phyloP scores from a whole-genome alignment of 1,140 invertebrate genomes.

The Bombus impatiens region DNA sequence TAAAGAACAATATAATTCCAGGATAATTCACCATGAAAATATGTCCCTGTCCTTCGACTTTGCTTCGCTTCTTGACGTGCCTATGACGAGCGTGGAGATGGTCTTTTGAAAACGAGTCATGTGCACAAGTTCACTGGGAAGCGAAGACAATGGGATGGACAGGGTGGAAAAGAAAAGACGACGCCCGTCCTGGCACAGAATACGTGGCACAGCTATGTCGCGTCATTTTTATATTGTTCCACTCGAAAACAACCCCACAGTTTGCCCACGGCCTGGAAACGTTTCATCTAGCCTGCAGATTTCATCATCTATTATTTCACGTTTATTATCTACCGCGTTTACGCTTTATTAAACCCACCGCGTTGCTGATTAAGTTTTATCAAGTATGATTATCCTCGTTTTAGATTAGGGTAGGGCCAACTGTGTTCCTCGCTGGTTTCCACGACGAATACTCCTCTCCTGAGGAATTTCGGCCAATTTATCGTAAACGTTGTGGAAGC shows the following conservation, averaged over 20 bases:
- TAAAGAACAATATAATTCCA: not conserved
- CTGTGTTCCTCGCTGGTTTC: not conserved
- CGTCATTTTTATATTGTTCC: conserved; percentile 48
- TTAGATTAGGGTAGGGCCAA: not conserved
- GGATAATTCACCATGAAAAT: conserved; percentile 33
- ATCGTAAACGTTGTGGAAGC: not conserved
- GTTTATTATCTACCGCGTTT: conserved; percentile 38
- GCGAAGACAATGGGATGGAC: conserved; percentile 44
- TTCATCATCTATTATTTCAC: conserved; percentile 34
- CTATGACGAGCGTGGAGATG: not conserved
- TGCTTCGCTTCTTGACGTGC: conserved; percentile 16
- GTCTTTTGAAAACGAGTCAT: conserved; percentile 58
- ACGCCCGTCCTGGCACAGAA: conserved; percentile 1
- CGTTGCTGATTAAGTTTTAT: conserved; percentile 25
- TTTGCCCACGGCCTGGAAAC: conserved; percentile 24
- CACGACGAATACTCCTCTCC: not conserved
- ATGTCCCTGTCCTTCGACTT: conserved; percentile 37
- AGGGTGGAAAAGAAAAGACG: conserved; percentile 41
- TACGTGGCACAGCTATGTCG: not conserved
- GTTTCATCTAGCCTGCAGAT: not conserved
- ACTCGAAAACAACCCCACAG: conserved; percentile 14
- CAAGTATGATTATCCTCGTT: not conserved
- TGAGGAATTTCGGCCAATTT: not conserved
- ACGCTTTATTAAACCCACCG: conserved; percentile 21
- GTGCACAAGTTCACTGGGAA: conserved; percentile 55